Percentiles rank a stretch among this genome's conserved stretches.
Evolutionary conservation across 2,888 invertebrate species (phyloP).

Genomic region (Orthosia incerta): DNA sequence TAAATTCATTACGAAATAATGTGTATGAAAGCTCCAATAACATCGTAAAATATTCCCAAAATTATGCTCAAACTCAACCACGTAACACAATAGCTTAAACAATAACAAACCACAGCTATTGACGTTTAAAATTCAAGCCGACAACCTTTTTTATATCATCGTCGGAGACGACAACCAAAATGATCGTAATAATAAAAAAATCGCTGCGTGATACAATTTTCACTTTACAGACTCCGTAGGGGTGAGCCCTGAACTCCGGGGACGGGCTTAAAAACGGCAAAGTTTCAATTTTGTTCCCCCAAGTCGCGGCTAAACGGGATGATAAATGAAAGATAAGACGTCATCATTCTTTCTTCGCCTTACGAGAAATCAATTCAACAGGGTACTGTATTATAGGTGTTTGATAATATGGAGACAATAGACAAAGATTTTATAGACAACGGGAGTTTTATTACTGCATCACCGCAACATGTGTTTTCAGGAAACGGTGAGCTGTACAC

Average conservation of each 20-base stretch:
- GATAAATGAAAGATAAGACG: slow-evolving; percentile 61
- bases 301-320: slow-evolving; percentile 62
- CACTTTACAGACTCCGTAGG: slow-evolving; percentile 58
- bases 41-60: slow-evolving; percentile 19
- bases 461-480: slow-evolving; percentile 29
- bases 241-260: slow-evolving; percentile 56
- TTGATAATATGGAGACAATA: slow-evolving; percentile 15
- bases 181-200: slow-evolving; percentile 55
- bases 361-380: slow-evolving; percentile 54
- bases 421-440: slow-evolving; percentile 6
- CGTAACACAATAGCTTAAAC: slow-evolving; percentile 17
- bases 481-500: not conserved
- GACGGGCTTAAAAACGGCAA: slow-evolving; percentile 66
- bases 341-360: slow-evolving; percentile 58
- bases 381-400: slow-evolving; percentile 28
- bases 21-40: slow-evolving; percentile 20
- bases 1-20: slow-evolving; percentile 21
- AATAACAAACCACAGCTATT: slow-evolving; percentile 20
- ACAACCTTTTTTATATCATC: slow-evolving; percentile 44
- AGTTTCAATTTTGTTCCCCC: slow-evolving; percentile 69
- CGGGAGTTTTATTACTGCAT: slow-evolving; percentile 10
- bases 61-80: not conserved
- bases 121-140: slow-evolving; percentile 28
- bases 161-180: slow-evolving; percentile 31
- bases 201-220: slow-evolving; percentile 64